Base-by-base conservation (phyloP, 1,140 invertebrate genomes). In the Drosophila miranda region DNA sequence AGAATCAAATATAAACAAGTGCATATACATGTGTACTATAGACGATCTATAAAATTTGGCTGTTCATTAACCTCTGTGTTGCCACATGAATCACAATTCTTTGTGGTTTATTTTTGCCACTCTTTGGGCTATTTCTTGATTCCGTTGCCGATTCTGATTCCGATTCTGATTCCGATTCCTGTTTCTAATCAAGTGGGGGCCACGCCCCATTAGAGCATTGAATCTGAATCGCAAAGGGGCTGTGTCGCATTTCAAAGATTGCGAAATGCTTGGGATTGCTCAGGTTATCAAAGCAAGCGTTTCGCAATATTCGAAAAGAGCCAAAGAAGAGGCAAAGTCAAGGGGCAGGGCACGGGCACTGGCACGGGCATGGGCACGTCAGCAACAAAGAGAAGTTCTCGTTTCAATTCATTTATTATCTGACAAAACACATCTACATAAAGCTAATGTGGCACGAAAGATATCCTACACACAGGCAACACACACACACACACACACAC, bases 361-460 rank as follows among this genome's bases (percentile, higher is more conserved):
- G 21, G 23, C 5, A 23, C 23, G 0, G 23, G 23, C 4, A 26
- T 5, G 23, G 23, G 23, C 50, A 54, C 48, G 42, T 26, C 45
- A 45, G 28, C 54, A 71, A 70, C 66, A 70, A 70, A 70, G 16
- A 53, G 53, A 69, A 69, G 63, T 71, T 70, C 66, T 59, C 54
- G 38, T 70, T 56, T 57, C 48, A 58, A 64, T 75, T 51, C 63
- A 51, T 69, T 78, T 57, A 78, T 74, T 76, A 74, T 78, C 69
- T 75, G 69, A 64, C 56, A 58, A 68, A 62, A 68, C 49, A 74
- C 71, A 79, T 78, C 69, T 70, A 63, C 49, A 63, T 67, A 75
- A 58, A 63, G 76, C 76, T 79, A 79, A 78, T 75, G 76, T 78
- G 76, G 57, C 62, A 74, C 57, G 75, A 74, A 52, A 46, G 64